Evolutionary conservation across 2,888 invertebrate genomes (phyloP).

Genomic region (Coelogynopora nodosa): DNA sequence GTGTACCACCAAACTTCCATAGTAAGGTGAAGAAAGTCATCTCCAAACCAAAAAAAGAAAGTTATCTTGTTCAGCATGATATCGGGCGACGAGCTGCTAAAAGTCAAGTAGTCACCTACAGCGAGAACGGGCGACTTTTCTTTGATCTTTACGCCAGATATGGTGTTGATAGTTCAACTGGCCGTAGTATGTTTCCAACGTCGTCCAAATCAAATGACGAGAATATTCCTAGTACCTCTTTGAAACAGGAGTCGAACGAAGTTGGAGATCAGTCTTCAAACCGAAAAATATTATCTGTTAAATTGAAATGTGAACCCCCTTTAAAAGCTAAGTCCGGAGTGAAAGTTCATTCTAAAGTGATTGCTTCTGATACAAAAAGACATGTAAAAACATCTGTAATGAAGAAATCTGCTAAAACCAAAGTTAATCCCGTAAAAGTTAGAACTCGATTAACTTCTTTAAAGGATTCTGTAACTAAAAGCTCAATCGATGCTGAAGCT

Average conservation of each 20-base stretch:
- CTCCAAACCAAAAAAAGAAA: neutral
- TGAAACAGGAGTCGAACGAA: too few relatives aligned
- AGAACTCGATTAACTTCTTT: neutral
- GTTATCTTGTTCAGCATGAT: slow-evolving; percentile 33
- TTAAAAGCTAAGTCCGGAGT: too few relatives aligned
- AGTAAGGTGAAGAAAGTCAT: neutral
- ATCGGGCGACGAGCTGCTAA: slow-evolving; percentile 39
- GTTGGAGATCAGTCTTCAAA: too few relatives aligned
- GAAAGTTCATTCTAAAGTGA: too few relatives aligned
- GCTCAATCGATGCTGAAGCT: too few relatives aligned
- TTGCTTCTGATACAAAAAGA: too few relatives aligned
- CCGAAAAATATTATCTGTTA: too few relatives aligned
- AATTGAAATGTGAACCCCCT: too few relatives aligned
- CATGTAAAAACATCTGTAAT: neutral
- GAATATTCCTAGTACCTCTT: neutral
- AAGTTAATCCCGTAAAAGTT: neutral
- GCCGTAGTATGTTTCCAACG: neutral
- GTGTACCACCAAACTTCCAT: neutral
- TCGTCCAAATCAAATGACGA: neutral
- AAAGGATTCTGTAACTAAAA: neutral
- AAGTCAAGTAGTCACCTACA: slow-evolving; percentile 37
- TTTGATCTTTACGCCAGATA: slow-evolving; percentile 41
- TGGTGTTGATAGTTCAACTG: slow-evolving; percentile 22
- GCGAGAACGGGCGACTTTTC: slow-evolving; percentile 37
- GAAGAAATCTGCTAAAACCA: neutral